phyloP scores from a whole-genome alignment of 2,113 vertebrate genomes.

The Chlamydotis undulata region DNA sequence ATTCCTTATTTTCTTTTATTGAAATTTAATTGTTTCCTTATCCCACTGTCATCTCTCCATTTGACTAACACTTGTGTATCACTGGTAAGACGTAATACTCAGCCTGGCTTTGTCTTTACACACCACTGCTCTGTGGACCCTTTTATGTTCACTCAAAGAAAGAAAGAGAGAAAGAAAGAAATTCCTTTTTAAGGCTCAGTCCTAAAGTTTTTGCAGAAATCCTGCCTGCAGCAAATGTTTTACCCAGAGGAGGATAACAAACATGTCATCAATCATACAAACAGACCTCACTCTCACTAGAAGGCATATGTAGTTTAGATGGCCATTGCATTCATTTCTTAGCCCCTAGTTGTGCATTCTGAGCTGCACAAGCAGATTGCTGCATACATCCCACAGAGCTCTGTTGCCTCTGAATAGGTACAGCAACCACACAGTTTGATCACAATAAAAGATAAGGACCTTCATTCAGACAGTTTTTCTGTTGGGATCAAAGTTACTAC shows the following conservation, averaged over 20 bases:
- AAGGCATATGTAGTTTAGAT: neutral
- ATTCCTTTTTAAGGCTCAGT: neutral
- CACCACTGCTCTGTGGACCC: neutral
- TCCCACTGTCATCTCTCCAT: constrained; percentile 55
- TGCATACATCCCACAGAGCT: neutral
- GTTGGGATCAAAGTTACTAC: neutral
- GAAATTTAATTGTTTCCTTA: constrained; percentile 71
- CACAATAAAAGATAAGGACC: neutral
- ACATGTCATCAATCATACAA: neutral
- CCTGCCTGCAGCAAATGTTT: neutral
- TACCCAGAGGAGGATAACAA: neutral
- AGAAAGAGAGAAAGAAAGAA: neutral
- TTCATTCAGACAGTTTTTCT: neutral
- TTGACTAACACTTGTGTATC: constrained; percentile 54
- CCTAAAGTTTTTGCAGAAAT: neutral
- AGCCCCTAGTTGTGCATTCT: neutral
- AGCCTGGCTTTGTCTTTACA: constrained; percentile 1
- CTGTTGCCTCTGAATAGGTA: neutral
- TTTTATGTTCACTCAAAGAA: neutral
- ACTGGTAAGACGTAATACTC: constrained; percentile 1
- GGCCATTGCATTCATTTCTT: neutral
- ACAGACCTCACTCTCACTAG: neutral
- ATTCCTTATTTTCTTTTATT: constrained; percentile 63
- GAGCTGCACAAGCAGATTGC: neutral
- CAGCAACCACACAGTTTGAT: neutral